These are phyloP conservation scores for Catagonus wagneri DNA, from an alignment of 2,113 vertebrate genomes.

Conservation along the genomic window DNA sequence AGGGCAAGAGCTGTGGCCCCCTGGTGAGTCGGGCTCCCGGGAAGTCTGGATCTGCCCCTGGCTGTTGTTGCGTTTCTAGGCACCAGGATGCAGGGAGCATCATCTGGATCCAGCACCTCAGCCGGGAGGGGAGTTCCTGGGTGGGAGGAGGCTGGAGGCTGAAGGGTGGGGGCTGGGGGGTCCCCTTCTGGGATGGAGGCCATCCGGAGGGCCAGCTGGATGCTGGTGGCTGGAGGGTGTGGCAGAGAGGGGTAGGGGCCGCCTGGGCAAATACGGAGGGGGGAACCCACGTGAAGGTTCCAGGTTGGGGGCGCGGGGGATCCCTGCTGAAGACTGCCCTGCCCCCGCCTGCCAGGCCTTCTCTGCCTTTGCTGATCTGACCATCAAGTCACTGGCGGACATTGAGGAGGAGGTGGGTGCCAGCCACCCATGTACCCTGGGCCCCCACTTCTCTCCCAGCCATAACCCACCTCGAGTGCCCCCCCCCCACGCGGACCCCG, in stretches of 20 bases:
- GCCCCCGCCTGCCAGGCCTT: slow-evolving; percentile 49
- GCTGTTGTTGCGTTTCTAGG: neutral
- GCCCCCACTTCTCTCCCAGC: neutral
- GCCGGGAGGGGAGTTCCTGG: neutral
- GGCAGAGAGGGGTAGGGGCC: neutral
- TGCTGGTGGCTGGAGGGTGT: neutral
- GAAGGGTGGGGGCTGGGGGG: neutral
- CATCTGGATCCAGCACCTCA: neutral
- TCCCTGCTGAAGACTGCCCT: neutral
- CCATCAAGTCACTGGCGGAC: slow-evolving; percentile 92
- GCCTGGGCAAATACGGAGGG: neutral
- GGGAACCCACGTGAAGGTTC: neutral
- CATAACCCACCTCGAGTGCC: neutral
- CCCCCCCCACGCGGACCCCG: neutral
- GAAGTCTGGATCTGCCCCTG: neutral
- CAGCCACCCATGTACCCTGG: neutral
- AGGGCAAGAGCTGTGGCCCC: slow-evolving; percentile 77
- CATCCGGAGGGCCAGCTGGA: neutral
- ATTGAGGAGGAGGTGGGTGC: slow-evolving; percentile 92
- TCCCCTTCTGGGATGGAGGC: neutral
- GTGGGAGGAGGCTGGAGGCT: too few species aligned
- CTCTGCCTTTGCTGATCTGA: slow-evolving; percentile 85
- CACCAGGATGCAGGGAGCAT: too few species aligned
- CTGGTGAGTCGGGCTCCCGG: slow-evolving; percentile 81
- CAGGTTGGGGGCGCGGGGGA: too few species aligned